Percentiles rank a stretch among this genome's conserved stretches.
Conservation (phyloP, 2,113 vertebrate species). For the Clupea harengus region DNA sequence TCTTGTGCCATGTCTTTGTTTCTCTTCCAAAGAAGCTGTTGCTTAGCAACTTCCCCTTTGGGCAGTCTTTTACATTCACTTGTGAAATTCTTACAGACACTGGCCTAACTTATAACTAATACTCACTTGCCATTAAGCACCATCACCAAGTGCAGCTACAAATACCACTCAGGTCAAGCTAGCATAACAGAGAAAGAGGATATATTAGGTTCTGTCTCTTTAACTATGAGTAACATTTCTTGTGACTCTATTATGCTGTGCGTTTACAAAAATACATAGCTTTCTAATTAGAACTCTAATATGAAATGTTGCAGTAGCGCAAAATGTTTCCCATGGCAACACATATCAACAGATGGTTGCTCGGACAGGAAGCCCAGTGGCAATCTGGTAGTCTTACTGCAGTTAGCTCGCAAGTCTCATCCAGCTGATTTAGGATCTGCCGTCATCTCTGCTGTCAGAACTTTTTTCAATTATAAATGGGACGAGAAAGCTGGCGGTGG, state of each 20-base stretch:
- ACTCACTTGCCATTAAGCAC: neutral
- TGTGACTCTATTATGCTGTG: neutral
- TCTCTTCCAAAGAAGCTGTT: neutral
- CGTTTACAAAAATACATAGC: slow-evolving; percentile 28
- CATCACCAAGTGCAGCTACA: neutral
- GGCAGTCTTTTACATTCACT: slow-evolving; percentile 6
- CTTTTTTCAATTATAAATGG: neutral
- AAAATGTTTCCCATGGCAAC: slow-evolving; percentile 77
- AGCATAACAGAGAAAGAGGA: neutral
- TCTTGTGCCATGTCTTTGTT: neutral
- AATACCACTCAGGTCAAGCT: neutral
- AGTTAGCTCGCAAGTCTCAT: neutral
- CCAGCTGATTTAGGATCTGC: neutral
- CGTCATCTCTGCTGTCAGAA: neutral
- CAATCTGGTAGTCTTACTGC: slow-evolving; percentile 58
- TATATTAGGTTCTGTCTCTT: neutral
- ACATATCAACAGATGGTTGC: slow-evolving; percentile 70
- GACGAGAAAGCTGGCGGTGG: neutral
- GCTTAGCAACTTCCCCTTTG: slow-evolving; percentile 1
- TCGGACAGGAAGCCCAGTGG: slow-evolving; percentile 52
- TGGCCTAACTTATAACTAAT: slow-evolving; percentile 10
- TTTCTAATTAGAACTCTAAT: slow-evolving; percentile 77
- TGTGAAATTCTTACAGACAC: slow-evolving; percentile 21
- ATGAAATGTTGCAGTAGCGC: slow-evolving; percentile 70
- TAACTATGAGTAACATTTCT: neutral